These are phyloP conservation scores for Perognathus longimembris DNA, from an alignment of 2,113 vertebrate genomes.

Conservation along the genomic window DNA sequence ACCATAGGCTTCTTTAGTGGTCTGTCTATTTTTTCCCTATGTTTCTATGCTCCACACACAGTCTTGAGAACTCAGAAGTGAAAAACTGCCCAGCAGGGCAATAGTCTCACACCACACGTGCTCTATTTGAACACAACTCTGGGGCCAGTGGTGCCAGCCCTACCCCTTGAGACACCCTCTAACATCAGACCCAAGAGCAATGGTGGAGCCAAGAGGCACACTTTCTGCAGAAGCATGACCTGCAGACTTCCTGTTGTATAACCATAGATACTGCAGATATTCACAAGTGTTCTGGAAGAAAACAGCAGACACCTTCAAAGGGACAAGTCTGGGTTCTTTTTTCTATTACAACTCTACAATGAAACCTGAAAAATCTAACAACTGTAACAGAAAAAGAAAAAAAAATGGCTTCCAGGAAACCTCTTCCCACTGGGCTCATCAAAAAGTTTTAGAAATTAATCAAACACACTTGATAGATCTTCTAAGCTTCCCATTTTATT, in stretches of 20 bases:
- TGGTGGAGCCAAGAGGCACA: background rate
- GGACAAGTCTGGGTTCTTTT: background rate
- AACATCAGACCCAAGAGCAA: background rate
- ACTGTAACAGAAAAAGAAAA: background rate
- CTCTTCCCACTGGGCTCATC: background rate
- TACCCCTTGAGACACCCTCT: too few relatives aligned
- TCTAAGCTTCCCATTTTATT: too few relatives aligned
- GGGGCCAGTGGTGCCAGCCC: background rate
- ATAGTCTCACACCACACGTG: too few relatives aligned
- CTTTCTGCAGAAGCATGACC: slow-evolving; percentile 63
- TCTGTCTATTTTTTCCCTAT: background rate
- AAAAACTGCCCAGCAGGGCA: background rate
- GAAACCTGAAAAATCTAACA: background rate
- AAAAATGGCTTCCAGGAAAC: background rate
- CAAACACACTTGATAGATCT: too few relatives aligned
- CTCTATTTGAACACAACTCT: background rate
- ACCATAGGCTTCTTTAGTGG: background rate
- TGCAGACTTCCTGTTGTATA: slow-evolving; percentile 59
- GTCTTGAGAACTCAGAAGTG: background rate
- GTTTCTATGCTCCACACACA: background rate
- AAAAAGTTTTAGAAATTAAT: too few relatives aligned
- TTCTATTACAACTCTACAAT: background rate
- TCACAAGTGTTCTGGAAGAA: slow-evolving; percentile 19
- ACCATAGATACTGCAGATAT: background rate
- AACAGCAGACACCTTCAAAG: background rate